Conservation (phyloP, 2,888 invertebrate genomes). For the Perizoma affinitatum region DNA sequence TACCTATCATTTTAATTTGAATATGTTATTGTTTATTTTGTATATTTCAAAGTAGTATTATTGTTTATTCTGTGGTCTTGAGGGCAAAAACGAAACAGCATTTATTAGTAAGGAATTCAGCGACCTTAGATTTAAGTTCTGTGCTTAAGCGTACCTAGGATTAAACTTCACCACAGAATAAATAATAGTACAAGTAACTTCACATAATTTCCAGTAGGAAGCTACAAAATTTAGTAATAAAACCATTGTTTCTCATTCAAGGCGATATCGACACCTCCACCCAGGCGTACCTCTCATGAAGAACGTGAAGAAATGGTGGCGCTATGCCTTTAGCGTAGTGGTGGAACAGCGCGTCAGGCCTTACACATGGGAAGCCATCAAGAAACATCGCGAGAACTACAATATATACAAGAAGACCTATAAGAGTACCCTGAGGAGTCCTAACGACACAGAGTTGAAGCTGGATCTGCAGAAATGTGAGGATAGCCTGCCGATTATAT, state of each 20-base stretch:
- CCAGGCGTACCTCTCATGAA: conserved; percentile 84
- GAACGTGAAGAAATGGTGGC: conserved; percentile 89
- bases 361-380: conserved; percentile 89
- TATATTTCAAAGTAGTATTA: too few species aligned
- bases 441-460: conserved; percentile 89
- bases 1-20: too few species aligned
- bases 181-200: too few species aligned
- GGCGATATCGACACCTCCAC: conserved; percentile 86
- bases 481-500: conserved; percentile 88
- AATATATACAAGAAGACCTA: conserved; percentile 87
- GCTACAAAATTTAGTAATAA: too few species aligned
- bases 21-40: too few species aligned
- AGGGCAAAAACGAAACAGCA: too few species aligned
- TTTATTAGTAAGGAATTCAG: too few species aligned
- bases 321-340: conserved; percentile 88
- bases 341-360: conserved; percentile 89
- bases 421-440: conserved; percentile 87
- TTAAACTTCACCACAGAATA: too few species aligned
- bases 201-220: too few species aligned
- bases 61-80: too few species aligned
- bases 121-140: too few species aligned
- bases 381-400: conserved; percentile 87
- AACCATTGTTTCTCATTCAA: conserved; percentile 42
- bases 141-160: too few species aligned
- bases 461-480: conserved; percentile 90